phyloP scores from a whole-genome alignment of 2,113 vertebrate species.

The Marcusenius ussheri region DNA sequence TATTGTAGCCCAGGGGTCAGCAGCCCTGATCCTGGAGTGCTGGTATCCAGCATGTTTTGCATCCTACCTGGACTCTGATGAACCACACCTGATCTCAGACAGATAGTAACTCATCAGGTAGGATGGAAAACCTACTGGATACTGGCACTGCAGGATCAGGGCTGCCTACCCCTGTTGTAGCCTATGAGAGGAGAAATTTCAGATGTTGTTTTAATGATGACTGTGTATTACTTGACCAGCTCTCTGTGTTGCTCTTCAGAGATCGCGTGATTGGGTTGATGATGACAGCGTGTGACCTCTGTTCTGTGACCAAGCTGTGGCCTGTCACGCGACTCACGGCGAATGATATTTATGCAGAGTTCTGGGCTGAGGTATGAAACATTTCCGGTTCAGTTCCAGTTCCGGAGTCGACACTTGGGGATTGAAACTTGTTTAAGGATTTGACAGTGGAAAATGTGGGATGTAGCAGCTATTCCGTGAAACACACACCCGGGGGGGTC shows the following conservation, averaged over 20 bases:
- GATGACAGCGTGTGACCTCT: slow-evolving; percentile 99
- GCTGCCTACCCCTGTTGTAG: background rate
- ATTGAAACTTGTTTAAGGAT: background rate
- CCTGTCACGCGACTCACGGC: slow-evolving; percentile 83
- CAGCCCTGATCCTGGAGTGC: background rate
- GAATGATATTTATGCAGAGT: slow-evolving; percentile 95
- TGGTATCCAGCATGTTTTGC: background rate
- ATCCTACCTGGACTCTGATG: background rate
- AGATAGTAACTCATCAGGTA: background rate
- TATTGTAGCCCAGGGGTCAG: background rate
- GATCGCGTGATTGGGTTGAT: slow-evolving; percentile 94
- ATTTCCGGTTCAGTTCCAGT: background rate
- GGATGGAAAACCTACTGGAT: background rate
- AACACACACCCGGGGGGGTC: background rate
- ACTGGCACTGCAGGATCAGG: background rate
- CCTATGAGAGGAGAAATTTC: background rate
- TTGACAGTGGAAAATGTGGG: background rate
- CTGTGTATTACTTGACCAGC: background rate
- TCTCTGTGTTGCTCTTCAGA: slow-evolving; percentile 58
- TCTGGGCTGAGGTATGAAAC: slow-evolving; percentile 88
- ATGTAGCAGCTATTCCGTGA: background rate
- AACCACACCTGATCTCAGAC: background rate
- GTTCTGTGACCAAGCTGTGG: slow-evolving; percentile 96
- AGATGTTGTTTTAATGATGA: background rate
- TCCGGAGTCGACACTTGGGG: background rate